Evolutionary conservation across 2,113 vertebrate genomes (phyloP).

Genomic region (chimpanzee (Pan troglodytes)): NHGRI_mPanTro3-v2.1_pri NC_072409.2:90258501-90259000

Average conservation of each 20-base stretch:
- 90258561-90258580: background rate
- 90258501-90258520: background rate
- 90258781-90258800: no score
- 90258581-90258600: background rate
- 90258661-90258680: background rate
- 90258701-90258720: background rate
- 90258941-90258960: background rate
- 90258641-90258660: background rate
- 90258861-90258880: background rate
- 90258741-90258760: background rate
- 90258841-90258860: background rate
- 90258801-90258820: background rate
- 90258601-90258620: background rate
- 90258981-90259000: background rate
- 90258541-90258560: background rate
- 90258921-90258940: background rate
- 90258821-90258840: background rate
- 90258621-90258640: background rate
- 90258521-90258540: background rate
- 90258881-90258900: background rate
- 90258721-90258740: background rate
- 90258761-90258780: background rate
- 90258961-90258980: background rate
- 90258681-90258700: background rate
- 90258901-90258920: background rate